Conservation (phyloP, 2,888 invertebrate genomes). For the Patella ulyssiponensis region DNA sequence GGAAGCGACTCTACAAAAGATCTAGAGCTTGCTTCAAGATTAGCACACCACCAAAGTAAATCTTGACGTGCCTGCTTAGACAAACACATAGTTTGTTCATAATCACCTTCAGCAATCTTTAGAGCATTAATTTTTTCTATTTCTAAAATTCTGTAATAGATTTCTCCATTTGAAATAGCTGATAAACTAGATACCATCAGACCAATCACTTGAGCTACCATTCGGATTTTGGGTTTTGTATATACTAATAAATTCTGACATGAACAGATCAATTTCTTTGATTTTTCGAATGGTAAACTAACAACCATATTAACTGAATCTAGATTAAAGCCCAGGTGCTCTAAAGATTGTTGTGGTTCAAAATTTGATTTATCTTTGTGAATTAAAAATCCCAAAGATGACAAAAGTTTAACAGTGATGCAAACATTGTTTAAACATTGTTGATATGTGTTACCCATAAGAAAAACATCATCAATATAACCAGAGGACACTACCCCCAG, state of each 20-base stretch:
- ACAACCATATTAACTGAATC: not conserved
- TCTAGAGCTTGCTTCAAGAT: slow-evolving; percentile 2
- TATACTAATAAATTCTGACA: not conserved
- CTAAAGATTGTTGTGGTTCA: not conserved
- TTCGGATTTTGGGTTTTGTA: not conserved
- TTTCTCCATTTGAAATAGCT: not conserved
- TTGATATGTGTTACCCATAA: not conserved
- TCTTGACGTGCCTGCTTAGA: not conserved
- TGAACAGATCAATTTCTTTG: not conserved
- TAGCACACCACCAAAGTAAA: slow-evolving; percentile 20
- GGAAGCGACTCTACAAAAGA: slow-evolving; percentile 8
- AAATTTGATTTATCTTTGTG: not conserved
- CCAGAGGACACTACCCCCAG: not conserved
- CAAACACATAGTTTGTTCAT: not conserved
- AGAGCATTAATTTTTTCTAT: slow-evolving; percentile 14
- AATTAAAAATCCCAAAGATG: not conserved
- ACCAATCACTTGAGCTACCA: not conserved
- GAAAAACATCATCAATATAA: slow-evolving; percentile 17
- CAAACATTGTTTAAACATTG: not conserved
- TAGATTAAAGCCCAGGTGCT: not conserved
- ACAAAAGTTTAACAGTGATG: not conserved
- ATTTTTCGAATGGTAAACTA: not conserved
- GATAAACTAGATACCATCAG: not conserved
- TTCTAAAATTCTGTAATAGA: slow-evolving; percentile 15
- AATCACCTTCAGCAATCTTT: slow-evolving; percentile 8